Percentiles rank a stretch among this genome's conserved stretches.
Conservation (phyloP, 2,113 vertebrate genomes). For the Callithrix jacchus region DNA sequence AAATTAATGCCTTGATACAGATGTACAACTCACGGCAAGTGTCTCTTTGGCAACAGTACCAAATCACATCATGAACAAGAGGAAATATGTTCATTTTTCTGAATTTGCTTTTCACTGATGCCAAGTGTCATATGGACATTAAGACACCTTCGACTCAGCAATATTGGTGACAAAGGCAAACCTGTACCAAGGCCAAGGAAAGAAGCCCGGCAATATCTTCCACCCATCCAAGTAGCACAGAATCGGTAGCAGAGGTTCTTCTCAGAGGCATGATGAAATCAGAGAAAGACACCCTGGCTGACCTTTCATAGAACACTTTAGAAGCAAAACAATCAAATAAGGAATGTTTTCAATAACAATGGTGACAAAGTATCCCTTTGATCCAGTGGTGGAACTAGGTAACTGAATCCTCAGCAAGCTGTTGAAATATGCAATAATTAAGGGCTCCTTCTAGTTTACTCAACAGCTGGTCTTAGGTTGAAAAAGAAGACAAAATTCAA, state of each 20-base stretch:
- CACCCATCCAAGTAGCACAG: not conserved
- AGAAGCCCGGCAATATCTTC: not conserved
- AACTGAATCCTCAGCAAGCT: slow-evolving; percentile 45
- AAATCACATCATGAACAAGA: not conserved
- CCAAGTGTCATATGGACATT: not conserved
- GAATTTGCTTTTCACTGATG: not conserved
- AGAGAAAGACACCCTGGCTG: slow-evolving; percentile 48
- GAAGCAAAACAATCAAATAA: slow-evolving; percentile 67
- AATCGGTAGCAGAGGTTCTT: slow-evolving; percentile 40
- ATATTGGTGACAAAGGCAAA: not conserved
- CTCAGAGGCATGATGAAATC: slow-evolving; percentile 33
- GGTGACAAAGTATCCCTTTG: slow-evolving; percentile 59
- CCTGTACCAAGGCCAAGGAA: not conserved
- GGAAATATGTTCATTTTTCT: slow-evolving; percentile 10
- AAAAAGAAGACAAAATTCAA: slow-evolving; percentile 58
- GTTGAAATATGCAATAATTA: slow-evolving; percentile 64
- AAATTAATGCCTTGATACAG: not conserved
- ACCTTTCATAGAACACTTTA: slow-evolving; percentile 56
- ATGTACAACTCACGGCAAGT: not conserved
- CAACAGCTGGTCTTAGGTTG: slow-evolving; percentile 53
- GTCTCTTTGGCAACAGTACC: not conserved
- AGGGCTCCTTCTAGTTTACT: slow-evolving; percentile 56
- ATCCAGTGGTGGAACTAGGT: slow-evolving; percentile 63
- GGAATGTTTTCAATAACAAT: slow-evolving; percentile 71
- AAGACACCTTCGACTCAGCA: slow-evolving; percentile 7